These are phyloP conservation scores for Heliconius ismenius DNA, from an alignment of 2,888 invertebrate species.

Conservation along the genomic window DNA sequence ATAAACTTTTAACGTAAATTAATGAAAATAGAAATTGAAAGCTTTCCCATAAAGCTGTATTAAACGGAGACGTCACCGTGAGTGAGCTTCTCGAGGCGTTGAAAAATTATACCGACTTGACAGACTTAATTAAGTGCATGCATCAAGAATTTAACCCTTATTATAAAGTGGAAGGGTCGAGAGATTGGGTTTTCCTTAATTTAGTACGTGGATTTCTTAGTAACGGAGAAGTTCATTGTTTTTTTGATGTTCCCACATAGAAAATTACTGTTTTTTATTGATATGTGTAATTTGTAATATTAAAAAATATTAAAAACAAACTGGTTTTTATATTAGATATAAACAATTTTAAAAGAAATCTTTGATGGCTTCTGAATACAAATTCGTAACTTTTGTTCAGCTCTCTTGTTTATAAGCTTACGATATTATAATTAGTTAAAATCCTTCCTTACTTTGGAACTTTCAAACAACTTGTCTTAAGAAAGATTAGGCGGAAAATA, in stretches of 20 bases:
- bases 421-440: constrained; percentile 42
- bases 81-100: constrained; percentile 32
- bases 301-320: background rate
- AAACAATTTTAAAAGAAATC: background rate
- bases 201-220: background rate
- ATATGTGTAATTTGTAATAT: background rate
- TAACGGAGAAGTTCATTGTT: background rate
- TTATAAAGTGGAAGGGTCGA: constrained; percentile 17
- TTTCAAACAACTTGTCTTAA: constrained; percentile 39
- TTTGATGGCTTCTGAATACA: background rate
- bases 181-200: background rate
- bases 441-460: constrained; percentile 40
- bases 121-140: constrained; percentile 47
- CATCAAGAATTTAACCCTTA: constrained; percentile 41
- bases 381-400: background rate
- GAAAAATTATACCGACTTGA: constrained; percentile 38
- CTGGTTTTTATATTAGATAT: background rate
- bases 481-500: constrained; percentile 39
- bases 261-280: no score
- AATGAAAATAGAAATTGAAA: constrained; percentile 12
- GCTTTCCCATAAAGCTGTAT: constrained; percentile 14
- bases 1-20: background rate
- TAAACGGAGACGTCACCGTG: constrained; percentile 32
- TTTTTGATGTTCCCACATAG: fast-evolving
- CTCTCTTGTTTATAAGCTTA: constrained; percentile 12